These are phyloP conservation scores for Thunnus albacares DNA, from an alignment of 2,797 vertebrate genomes.

Conservation along the genomic window DNA sequence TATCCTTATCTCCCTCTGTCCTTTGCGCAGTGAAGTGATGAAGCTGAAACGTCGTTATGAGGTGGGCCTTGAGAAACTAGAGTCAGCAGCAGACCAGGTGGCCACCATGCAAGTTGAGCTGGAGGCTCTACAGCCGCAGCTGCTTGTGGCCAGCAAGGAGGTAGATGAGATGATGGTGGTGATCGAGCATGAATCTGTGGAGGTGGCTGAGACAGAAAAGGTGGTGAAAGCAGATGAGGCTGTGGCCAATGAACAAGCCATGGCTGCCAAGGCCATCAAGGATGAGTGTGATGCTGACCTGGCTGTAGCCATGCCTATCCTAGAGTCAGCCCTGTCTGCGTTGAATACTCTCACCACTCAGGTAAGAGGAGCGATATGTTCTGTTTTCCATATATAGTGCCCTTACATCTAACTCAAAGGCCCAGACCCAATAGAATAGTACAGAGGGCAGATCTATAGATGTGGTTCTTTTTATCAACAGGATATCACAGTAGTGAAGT, in stretches of 20 bases:
- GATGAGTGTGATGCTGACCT: slow-evolving; percentile 94
- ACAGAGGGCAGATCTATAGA: not conserved
- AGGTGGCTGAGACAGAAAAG: slow-evolving; percentile 92
- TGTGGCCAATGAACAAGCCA: slow-evolving; percentile 90
- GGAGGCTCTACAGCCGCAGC: slow-evolving; percentile 92
- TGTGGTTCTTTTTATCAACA: slow-evolving; percentile 61
- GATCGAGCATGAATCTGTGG: slow-evolving; percentile 90
- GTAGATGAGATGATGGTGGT: slow-evolving; percentile 92
- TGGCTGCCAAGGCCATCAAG: slow-evolving; percentile 93
- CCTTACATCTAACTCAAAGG: not conserved
- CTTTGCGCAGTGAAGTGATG: slow-evolving; percentile 88
- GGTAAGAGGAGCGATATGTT: slow-evolving; percentile 74
- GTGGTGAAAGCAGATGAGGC: slow-evolving; percentile 91
- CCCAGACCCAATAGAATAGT: not conserved
- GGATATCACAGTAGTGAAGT: slow-evolving; percentile 95
- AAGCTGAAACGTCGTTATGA: slow-evolving; percentile 91
- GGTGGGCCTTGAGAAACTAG: slow-evolving; percentile 92
- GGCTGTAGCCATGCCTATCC: slow-evolving; percentile 89
- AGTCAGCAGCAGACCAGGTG: slow-evolving; percentile 91
- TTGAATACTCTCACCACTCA: slow-evolving; percentile 91
- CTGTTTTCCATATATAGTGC: not conserved
- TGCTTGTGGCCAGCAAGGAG: slow-evolving; percentile 89
- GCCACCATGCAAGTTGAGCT: slow-evolving; percentile 90
- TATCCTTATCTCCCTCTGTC: not conserved
- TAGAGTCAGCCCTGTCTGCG: slow-evolving; percentile 90